These are phyloP conservation scores for Drosophila biarmipes DNA, from an alignment of 1,140 invertebrate genomes.

Conservation along the genomic window DNA sequence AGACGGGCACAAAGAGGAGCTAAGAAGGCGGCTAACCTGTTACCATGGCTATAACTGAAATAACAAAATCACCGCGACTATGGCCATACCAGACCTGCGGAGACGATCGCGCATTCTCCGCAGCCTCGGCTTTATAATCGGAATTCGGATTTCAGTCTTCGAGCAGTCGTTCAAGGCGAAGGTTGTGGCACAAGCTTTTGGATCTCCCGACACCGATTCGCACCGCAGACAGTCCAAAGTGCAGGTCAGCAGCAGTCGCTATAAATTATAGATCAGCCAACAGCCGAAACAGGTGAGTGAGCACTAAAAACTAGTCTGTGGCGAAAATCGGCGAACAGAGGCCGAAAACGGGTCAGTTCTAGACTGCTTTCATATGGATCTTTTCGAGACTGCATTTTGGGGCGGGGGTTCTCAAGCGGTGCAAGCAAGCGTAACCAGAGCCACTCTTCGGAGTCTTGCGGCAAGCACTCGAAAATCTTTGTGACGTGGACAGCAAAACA, in stretches of 20 bases:
- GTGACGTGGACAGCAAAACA: constrained; percentile 72
- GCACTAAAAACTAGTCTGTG: constrained; percentile 28
- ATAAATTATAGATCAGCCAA: constrained; percentile 46
- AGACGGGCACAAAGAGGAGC: constrained; percentile 33
- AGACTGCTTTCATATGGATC: constrained; percentile 2
- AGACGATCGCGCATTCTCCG: constrained; percentile 46
- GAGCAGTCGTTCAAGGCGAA: constrained; percentile 81
- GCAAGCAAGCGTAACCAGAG: constrained; percentile 72
- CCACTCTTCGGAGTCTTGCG: constrained; percentile 41
- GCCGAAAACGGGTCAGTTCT: constrained; percentile 66
- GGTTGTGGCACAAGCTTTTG: constrained; percentile 61
- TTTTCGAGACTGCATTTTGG: constrained; percentile 50
- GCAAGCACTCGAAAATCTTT: constrained; percentile 49
- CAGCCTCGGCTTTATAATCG: constrained; percentile 46
- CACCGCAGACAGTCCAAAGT: constrained; percentile 62
- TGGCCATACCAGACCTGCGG: constrained; percentile 56
- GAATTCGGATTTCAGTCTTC: constrained; percentile 60
- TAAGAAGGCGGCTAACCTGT: constrained; percentile 50
- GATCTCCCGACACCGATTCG: constrained; percentile 23
- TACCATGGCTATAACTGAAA: constrained; percentile 43
- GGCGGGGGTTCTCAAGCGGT: constrained; percentile 36
- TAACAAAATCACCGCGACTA: constrained; percentile 32
- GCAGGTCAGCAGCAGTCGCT: constrained; percentile 45
- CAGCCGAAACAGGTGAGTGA: constrained; percentile 63
- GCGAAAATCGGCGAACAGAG: constrained; percentile 1